Percentiles rank a stretch among this genome's conserved stretches.
Conservation (phyloP, 2,113 vertebrate genomes). For the Galemys pyrenaicus region DNA sequence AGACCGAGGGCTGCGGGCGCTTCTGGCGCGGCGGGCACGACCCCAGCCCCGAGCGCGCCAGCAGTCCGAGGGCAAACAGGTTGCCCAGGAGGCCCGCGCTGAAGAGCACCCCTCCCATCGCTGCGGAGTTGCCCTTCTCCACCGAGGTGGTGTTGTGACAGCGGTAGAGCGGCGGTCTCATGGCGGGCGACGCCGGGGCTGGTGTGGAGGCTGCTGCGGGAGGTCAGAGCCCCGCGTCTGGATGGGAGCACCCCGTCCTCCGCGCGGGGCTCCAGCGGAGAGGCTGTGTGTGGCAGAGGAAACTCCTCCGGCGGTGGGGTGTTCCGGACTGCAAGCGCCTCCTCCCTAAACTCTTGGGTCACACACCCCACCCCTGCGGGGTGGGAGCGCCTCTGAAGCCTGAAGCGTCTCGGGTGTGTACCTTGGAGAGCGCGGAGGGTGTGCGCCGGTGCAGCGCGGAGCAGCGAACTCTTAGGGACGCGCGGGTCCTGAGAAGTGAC, state of each 20-base stretch:
- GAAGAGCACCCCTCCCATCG: constrained; percentile 89
- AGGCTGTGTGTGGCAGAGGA: accelerated
- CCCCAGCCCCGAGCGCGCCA: constrained; percentile 84
- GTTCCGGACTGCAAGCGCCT: not conserved
- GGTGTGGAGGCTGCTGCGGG: not conserved
- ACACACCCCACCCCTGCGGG: not conserved
- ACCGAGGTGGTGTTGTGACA: constrained; percentile 80
- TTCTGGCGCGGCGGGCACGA: constrained; percentile 55
- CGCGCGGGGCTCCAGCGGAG: not conserved
- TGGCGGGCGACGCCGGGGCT: not conserved
- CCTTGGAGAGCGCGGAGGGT: not conserved
- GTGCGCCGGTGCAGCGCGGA: no score
- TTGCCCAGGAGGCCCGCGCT: constrained; percentile 87
- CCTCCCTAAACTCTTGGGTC: not conserved
- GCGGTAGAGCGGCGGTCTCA: constrained; percentile 66
- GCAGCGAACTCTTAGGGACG: no score
- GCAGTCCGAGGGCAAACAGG: constrained; percentile 83
- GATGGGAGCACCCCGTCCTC: not conserved
- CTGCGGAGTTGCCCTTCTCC: constrained; percentile 73
- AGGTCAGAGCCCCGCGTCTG: not conserved
- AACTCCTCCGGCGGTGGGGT: accelerated
- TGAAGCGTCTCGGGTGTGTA: accelerated
- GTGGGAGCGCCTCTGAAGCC: no score
- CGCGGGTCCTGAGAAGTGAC: not conserved
- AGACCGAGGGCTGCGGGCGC: constrained; percentile 79